Conservation (phyloP, 2,113 vertebrate genomes). For the Platysteira castanea region DNA sequence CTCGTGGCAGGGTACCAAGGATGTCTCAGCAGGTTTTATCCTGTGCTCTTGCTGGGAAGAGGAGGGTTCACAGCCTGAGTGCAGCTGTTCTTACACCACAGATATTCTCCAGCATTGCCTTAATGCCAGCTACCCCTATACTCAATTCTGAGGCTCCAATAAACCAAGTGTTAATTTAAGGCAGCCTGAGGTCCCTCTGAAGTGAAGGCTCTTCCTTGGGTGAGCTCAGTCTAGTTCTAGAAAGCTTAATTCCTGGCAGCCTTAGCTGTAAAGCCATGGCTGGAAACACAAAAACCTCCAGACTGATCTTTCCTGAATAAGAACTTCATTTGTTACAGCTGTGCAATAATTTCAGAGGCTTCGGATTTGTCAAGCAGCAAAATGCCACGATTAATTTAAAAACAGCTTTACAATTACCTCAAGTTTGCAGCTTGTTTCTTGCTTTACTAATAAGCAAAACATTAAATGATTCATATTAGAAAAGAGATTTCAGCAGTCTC, state of each 20-base stretch:
- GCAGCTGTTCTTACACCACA: background rate
- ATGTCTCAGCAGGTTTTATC: slow-evolving; percentile 30
- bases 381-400: background rate
- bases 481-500: background rate
- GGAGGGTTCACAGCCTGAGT: background rate
- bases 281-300: background rate
- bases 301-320: background rate
- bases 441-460: background rate
- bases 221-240: background rate
- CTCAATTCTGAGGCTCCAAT: background rate
- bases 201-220: background rate
- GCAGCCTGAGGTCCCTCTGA: background rate
- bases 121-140: background rate
- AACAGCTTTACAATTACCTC: background rate
- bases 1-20: slow-evolving; percentile 3
- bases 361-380: background rate
- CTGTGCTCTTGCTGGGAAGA: background rate
- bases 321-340: background rate
- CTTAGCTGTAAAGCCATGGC: background rate
- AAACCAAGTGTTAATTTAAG: background rate
- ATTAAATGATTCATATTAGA: background rate
- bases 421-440: background rate
- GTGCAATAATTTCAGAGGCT: background rate
- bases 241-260: background rate
- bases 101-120: background rate